A percentile compares a stretch with the other conserved stretches of the same genome.
phyloP scores from a whole-genome alignment of 2,888 invertebrate species.

The Drosophila longiperda region DNA sequence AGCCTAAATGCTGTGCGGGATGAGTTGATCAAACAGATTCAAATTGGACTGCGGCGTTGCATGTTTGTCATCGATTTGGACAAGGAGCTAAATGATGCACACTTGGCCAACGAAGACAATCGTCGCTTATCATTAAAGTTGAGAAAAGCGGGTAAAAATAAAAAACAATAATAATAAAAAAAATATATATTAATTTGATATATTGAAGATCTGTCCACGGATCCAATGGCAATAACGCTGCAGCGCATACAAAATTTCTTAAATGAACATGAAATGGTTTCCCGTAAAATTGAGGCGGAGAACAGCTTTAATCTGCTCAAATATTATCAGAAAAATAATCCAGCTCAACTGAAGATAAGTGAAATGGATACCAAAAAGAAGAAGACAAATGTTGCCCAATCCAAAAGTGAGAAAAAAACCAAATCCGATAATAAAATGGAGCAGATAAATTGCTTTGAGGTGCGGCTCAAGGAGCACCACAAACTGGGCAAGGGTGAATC shows the following conservation, averaged over 20 bases:
- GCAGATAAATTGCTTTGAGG: conserved; percentile 47
- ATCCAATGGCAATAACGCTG: conserved; percentile 37
- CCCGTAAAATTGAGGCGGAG: conserved; percentile 46
- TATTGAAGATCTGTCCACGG: conserved; percentile 15
- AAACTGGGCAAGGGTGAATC: conserved; percentile 56
- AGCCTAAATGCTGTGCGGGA: conserved; percentile 66
- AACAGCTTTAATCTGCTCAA: conserved; percentile 51
- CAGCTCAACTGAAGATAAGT: conserved; percentile 50
- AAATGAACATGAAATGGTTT: conserved; percentile 35
- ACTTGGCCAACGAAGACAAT: not conserved
- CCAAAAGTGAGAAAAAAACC: conserved; percentile 26
- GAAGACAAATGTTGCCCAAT: not conserved
- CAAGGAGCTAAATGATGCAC: conserved; percentile 37
- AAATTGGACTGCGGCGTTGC: conserved; percentile 60
- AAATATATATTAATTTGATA: not conserved
- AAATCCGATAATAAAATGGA: conserved; percentile 35
- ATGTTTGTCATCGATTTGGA: conserved; percentile 75
- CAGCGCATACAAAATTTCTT: conserved; percentile 44
- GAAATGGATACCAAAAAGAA: conserved; percentile 4
- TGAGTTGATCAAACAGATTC: conserved; percentile 66
- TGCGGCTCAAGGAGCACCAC: conserved; percentile 60
- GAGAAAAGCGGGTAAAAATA: conserved; percentile 25
- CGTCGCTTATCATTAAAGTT: conserved; percentile 13
- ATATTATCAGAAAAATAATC: conserved; percentile 52
- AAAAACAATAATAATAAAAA: not conserved